Evolutionary conservation across 2,888 invertebrate species (phyloP), one percentile per base, ranked within the genome.

Genomic region (Epistrophe eligans): DNA sequence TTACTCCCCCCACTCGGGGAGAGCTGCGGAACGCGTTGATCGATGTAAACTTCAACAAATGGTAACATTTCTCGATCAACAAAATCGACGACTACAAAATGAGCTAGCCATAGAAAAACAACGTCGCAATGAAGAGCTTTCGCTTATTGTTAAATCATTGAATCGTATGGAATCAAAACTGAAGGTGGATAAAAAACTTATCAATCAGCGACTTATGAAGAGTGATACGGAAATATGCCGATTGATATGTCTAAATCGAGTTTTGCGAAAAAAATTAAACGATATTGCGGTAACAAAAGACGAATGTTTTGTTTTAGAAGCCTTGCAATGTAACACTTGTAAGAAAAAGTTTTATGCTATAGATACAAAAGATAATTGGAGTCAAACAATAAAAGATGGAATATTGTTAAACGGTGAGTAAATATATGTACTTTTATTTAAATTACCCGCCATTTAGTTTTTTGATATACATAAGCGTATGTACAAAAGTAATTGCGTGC

Each of bases 251-350:
- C 90, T 92, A 62, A 92, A 92, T 89, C 90, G 91, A 50, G 90
- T 91, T 1, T 84, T 93, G 38, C 90, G 91, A 67, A 91, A 91
- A 50, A 91, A 90, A 19, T 81, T 91, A 58, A 89, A 89, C 5
- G 79, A 62, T 15, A 15, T 40, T 62, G 43, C 15, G 0, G 19
- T 43, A 5, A 43, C 62, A 43, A 89, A 90, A 11, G 88, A 85
- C 73, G 91, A 91, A 76, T 91, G 91, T 89, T 89, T 91, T 88
- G 90, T 91, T 62, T 90, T 90, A 85, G 92, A 92, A 89, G 91
- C 91, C 81, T 90, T 92, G 89, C 92, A 91, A 91, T 93, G 93
- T 91, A 91, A 90, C 70, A 92, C 90, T 90, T 93, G 93, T 89
- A 90, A 91, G 62, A 91, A 92, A 90, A 91, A 92, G 89, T 93